Evolutionary conservation across 1,140 invertebrate genomes (phyloP), one percentile per base, ranked within the genome.

Genomic region (Pararge aegeria): DNA sequence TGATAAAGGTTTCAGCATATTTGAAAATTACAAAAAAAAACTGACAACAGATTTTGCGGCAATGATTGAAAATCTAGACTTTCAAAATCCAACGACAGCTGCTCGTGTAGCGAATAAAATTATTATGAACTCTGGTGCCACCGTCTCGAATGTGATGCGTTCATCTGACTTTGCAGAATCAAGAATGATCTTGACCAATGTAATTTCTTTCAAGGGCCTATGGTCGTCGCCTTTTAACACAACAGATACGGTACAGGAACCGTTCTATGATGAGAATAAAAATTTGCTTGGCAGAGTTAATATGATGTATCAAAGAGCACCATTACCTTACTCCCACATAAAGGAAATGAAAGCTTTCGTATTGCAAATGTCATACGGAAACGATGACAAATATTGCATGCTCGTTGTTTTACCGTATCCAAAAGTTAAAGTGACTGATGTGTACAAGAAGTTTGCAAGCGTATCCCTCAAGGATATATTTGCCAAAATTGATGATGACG

Each of bases 121-220:
- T 49, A 89, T 87, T 5, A 63, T 76, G 44, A 73, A 68, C 15
- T 80, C 80, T 5, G 83, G 84, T 5, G 83, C 71, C 0, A 67
- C 69, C n/a, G 84, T 89, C 0, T 77, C 80, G 1, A 86, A 89
- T 49, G 86, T 86, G 1, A 54, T 89, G 5, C 68, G 61, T 64
- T 83, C 79, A 66, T 89, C 80, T 24, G 91, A 92, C 66, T 83
- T 92, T 46, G 53, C 50, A 3, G 85, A 93, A 55, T 94, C 94
- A 0, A 89, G 90, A 68, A 87, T 97, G 68, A 89, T 97, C 15
- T 77, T 97, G 24, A 93, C 95, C 0, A 97, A 96, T 58, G 94
- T 94, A 0, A 91, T 97, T 30, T 96, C 94, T 61, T 97, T 97
- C 85, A 97, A 95, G 86, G 96, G 95, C 9, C 79, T 90, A 0